Evolutionary conservation across 2,797 vertebrate species (phyloP), one percentile per base, ranked within the genome.

Genomic region (Pogonophryne albipinna): DNA sequence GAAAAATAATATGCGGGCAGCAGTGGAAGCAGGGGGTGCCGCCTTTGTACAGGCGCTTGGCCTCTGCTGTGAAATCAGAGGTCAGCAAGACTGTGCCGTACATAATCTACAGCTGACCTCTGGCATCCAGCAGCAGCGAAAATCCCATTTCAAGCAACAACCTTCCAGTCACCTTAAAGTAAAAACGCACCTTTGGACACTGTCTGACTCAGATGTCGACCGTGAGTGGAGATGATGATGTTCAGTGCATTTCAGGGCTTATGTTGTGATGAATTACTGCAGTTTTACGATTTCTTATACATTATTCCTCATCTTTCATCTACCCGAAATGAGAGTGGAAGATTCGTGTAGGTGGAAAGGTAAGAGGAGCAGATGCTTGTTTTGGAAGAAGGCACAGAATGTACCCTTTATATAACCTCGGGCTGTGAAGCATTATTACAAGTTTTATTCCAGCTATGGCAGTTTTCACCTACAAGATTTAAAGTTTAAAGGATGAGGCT

Each of bases 21-120:
- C 73, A 38, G 74, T 60, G 51, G 67, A 71, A 66, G 65, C 47
- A 65, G 71, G 65, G 80, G 71, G 58, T 17, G 60, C 76, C 78
- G 83, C 85, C 80, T 78, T 84, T 74, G 78, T 70, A 59, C 71
- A 76, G 82, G 27, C 34, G 52, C 72, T 65, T 50, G 75, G 60
- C 72, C 76, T 72, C 80, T 46, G 72, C 76, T 85, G 82, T n/a
- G 75, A 85, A 71, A 75, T 50, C 34, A 77, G 61, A 80, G 70
- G 78, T 85, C 83, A 62, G 75, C 60, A 38, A 4, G 45, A 83
- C 71, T 46, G 66, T 41, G 47, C 31, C 3, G 63, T 62, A 78
- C 56, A 69, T 83, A 49, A 79, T 72, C 73, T 74, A 69, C 77
- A 73, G 49, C 73, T 70, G 79, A 87, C 82, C 80, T 71, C 71